Conservation (phyloP, 2,888 invertebrate species). For the Automeris io region DNA sequence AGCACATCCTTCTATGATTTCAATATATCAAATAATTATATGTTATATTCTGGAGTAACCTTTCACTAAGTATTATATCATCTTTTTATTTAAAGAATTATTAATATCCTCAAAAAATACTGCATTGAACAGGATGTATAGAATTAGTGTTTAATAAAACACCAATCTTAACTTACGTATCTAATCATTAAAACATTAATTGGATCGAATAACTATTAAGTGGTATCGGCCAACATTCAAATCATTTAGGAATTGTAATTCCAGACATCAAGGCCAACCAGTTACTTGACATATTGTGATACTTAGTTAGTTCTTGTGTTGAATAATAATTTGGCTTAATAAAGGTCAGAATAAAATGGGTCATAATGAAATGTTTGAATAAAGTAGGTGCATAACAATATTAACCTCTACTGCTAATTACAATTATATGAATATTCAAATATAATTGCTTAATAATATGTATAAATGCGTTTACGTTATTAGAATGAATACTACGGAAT, state of each 20-base stretch:
- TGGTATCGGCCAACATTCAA: slow-evolving; percentile 9
- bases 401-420: background rate
- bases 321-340: slow-evolving; percentile 17
- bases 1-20: too few species aligned
- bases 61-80: too few species aligned
- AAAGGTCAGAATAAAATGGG: slow-evolving; percentile 27
- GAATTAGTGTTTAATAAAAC: background rate
- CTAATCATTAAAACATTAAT: slow-evolving; percentile 1
- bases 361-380: slow-evolving; percentile 6
- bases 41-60: too few species aligned
- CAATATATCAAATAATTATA: too few species aligned
- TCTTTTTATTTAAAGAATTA: too few species aligned
- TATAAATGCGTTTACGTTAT: background rate
- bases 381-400: background rate
- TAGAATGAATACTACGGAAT: background rate
- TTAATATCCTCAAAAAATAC: too few species aligned
- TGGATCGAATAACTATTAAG: background rate
- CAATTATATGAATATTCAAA: too few species aligned
- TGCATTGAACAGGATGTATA: too few species aligned
- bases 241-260: slow-evolving; percentile 30
- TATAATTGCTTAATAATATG: too few species aligned
- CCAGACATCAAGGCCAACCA: slow-evolving; percentile 32
- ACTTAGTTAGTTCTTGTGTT: slow-evolving; percentile 17
- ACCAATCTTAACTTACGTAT: background rate
- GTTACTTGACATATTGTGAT: slow-evolving; percentile 29